Percentiles rank a stretch among this genome's conserved stretches.
Conservation (phyloP, 2,113 vertebrate genomes). For the Zapornia atra region DNA sequence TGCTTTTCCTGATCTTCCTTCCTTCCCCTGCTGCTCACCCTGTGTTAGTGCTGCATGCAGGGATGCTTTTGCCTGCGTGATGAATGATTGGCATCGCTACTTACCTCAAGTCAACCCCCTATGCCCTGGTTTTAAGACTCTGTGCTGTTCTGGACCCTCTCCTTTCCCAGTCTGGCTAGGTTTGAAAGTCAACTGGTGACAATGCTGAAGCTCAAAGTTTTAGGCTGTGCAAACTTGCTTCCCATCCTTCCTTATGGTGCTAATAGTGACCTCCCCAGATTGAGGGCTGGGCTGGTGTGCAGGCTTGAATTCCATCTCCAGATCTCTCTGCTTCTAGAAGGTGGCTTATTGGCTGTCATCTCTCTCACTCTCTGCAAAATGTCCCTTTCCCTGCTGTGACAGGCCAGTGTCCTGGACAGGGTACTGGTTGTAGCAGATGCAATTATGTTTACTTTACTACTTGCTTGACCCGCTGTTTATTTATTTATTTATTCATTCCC, state of each 20-base stretch:
- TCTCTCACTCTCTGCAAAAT: background rate
- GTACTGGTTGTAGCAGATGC: background rate
- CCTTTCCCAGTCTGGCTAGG: background rate
- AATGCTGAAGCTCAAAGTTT: background rate
- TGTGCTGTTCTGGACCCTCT: background rate
- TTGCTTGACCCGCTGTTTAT: background rate
- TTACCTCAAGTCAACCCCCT: background rate
- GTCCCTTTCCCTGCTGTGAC: background rate
- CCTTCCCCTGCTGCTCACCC: background rate
- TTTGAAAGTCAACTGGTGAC: background rate
- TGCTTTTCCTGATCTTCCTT: background rate
- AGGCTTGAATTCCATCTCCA: background rate
- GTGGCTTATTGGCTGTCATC: background rate
- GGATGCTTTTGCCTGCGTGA: background rate
- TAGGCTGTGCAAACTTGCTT: background rate
- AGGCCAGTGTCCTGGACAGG: background rate
- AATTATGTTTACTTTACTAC: background rate
- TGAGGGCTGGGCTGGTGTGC: background rate
- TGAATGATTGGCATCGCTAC: background rate
- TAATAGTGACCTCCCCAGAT: background rate
- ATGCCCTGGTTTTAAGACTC: background rate
- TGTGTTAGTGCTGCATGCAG: background rate
- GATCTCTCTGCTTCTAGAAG: background rate
- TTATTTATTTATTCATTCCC: background rate
- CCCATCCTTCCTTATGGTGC: background rate